These are phyloP conservation scores for Chouioia cunea DNA, from an alignment of 2,888 invertebrate species.

Conservation along the genomic window DNA sequence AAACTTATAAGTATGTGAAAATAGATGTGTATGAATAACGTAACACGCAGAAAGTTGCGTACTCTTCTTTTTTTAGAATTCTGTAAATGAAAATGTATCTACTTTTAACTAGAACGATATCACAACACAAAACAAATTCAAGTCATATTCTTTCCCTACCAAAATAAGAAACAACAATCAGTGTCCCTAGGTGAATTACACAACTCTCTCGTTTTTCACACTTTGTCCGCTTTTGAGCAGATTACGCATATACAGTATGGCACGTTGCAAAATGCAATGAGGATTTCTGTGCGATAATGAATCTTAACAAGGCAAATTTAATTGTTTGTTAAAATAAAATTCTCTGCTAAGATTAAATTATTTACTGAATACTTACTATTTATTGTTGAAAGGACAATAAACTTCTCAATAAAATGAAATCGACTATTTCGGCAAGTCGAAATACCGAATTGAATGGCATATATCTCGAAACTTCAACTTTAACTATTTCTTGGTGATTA, in stretches of 20 bases:
- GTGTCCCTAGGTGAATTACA: conserved; percentile 25
- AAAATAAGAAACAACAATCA: not conserved
- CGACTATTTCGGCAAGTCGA: not conserved
- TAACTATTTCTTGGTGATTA: no score
- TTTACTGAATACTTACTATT: not conserved
- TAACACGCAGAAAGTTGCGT: no score
- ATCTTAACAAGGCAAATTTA: conserved; percentile 27
- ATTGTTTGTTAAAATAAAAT: conserved; percentile 9
- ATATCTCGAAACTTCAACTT: no score
- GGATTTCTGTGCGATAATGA: conserved; percentile 9
- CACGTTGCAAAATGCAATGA: not conserved
- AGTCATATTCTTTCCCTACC: not conserved
- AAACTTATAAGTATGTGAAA: no score
- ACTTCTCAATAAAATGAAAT: conserved; percentile 16
- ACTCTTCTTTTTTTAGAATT: no score
- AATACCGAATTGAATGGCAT: no score
- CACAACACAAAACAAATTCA: not conserved
- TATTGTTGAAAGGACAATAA: no score
- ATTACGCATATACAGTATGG: not conserved
- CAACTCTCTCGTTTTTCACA: conserved; percentile 17
- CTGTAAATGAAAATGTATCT: no score
- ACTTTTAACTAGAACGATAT: no score
- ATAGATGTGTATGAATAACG: no score
- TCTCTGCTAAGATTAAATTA: not conserved
- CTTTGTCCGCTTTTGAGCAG: conserved; percentile 7